Conservation (phyloP, 2,888 invertebrate genomes). For the Synanthedon vespiformis region DNA sequence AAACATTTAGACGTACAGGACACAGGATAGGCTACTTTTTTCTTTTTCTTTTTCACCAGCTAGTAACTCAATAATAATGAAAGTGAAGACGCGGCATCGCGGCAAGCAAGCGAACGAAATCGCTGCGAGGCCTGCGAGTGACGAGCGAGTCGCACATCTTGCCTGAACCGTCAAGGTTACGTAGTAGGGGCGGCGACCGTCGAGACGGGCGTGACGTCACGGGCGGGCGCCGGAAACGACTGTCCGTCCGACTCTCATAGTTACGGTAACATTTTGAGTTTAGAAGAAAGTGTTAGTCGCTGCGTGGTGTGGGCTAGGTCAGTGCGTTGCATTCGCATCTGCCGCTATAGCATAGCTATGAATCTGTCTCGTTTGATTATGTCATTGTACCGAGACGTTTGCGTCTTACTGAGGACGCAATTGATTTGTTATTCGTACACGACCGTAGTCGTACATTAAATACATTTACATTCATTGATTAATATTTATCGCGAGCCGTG, state of each 20-base stretch:
- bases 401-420: background rate
- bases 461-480: background rate
- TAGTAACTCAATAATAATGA: slow-evolving; percentile 34
- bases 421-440: background rate
- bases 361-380: background rate
- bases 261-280: slow-evolving; percentile 67
- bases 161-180: slow-evolving; percentile 42
- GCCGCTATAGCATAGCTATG: background rate
- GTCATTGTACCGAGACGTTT: background rate
- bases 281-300: slow-evolving; percentile 60
- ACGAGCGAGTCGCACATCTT: slow-evolving; percentile 14
- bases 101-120: slow-evolving; percentile 9
- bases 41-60: too few species aligned
- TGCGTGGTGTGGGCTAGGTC: slow-evolving; percentile 49
- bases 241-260: slow-evolving; percentile 63
- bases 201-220: slow-evolving; percentile 62
- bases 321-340: slow-evolving; percentile 27
- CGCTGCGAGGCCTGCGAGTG: too few species aligned
- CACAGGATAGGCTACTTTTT: too few species aligned
- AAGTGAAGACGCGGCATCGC: slow-evolving; percentile 26
- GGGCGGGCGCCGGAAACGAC: slow-evolving; percentile 63
- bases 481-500: background rate
- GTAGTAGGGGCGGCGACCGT: slow-evolving; percentile 61
- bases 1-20: too few species aligned
- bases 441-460: background rate